Evolutionary conservation across 2,888 invertebrate species (phyloP), one percentile per base, ranked within the genome.

Genomic region (Aproaerema taeniolella): DNA sequence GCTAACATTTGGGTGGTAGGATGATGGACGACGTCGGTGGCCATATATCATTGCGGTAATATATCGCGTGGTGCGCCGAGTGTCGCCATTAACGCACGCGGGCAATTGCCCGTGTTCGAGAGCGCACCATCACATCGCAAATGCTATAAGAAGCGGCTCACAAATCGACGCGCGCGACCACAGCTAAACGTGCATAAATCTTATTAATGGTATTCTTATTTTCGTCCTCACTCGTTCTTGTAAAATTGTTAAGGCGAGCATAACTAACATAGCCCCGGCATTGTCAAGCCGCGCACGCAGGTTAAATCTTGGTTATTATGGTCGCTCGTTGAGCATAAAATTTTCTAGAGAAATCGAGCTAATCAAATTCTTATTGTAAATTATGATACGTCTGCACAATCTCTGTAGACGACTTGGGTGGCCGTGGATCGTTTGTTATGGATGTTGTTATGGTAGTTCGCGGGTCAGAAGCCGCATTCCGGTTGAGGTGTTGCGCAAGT

Each of bases 1-100:
- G 68, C 81, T 83, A 80, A 85, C 81, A 83, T 85, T 85, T 79
- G 85, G 85, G 85, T 83, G 83, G 85, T 85, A 79, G 82, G 62
- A 81, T 83, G 83, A 85, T 83, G 80, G 60, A 85, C 79, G 85
- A 80, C 66, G 72, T 67, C 74, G 68, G 66, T 73, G 80, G 72
- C 63, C 72, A 76, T 86, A 85, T 83, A 86, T 86, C 85, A 86
- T 80, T 79, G 75, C 63, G 59, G 81, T 74, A 80, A 81, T 85
- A 85, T 83, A 82, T 83, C 72, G 76, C 71, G 59, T 61, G 55
- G 76, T 82, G 76, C 80, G 85, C 55, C 71, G 85, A 85, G 80
- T 83, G 85, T 85, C 83, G 80, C 83, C 83, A 83, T 85, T 85
- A 83, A 77, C 85, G 82, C 82, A 71, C 71, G 76, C 72, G 70